Conservation (phyloP, 2,797 vertebrate species). For the Limnodromus scolopaceus region DNA sequence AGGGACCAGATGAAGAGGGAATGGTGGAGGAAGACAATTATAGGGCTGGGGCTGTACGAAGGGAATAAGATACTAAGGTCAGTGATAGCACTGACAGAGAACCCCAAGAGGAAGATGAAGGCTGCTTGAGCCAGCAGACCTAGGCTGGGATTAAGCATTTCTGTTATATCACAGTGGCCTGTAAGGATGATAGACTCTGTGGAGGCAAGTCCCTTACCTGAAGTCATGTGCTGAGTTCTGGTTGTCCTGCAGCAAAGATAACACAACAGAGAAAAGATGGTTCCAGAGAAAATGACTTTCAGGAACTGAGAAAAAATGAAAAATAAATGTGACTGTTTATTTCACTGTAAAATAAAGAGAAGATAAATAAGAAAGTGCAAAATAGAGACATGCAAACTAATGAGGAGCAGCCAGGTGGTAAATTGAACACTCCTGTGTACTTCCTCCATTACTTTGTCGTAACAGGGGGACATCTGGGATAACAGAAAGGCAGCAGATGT, state of each 20-base stretch:
- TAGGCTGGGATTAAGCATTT: not conserved
- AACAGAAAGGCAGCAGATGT: conserved; percentile 1
- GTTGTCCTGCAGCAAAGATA: not conserved
- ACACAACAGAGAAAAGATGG: not conserved
- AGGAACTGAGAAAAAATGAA: not conserved
- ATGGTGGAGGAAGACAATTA: not conserved
- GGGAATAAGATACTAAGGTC: not conserved
- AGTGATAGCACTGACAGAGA: not conserved
- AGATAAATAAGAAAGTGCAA: conserved; percentile 26
- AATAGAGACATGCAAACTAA: conserved; percentile 5
- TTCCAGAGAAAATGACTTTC: not conserved
- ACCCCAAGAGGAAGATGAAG: not conserved
- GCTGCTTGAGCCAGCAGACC: not conserved
- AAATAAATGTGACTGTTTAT: not conserved
- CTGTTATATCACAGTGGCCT: not conserved
- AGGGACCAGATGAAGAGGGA: not conserved
- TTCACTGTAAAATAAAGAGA: not conserved
- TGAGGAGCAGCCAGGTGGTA: not conserved
- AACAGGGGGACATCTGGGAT: not conserved
- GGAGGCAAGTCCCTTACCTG: not conserved
- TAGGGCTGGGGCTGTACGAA: not conserved
- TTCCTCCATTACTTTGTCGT: not conserved
- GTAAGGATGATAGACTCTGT: not conserved
- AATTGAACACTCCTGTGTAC: not conserved
- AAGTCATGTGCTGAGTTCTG: not conserved